Conservation (phyloP, 2,797 vertebrate genomes). For the Scleropages formosus region DNA sequence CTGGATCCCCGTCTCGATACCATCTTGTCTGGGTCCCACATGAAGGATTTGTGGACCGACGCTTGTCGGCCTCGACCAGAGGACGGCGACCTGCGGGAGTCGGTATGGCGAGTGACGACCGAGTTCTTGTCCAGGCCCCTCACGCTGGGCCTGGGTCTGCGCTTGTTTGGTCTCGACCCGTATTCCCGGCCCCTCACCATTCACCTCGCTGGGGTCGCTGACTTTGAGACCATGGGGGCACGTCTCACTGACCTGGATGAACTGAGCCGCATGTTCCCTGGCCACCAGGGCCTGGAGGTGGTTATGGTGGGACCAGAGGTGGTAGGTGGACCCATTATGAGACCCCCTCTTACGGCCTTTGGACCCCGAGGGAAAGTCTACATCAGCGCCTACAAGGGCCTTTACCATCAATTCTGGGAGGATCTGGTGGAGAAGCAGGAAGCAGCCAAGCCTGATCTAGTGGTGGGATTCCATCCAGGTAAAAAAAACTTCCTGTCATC, state of each 20-base stretch:
- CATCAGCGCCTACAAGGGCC: constrained; percentile 78
- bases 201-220: constrained; percentile 84
- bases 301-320: constrained; percentile 90
- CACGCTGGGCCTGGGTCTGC: constrained; percentile 75
- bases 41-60: constrained; percentile 80
- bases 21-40: constrained; percentile 69
- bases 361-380: constrained; percentile 73
- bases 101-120: constrained; percentile 78
- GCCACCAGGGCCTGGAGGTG: constrained; percentile 79
- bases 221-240: constrained; percentile 84
- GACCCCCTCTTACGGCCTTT: constrained; percentile 68
- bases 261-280: constrained; percentile 81
- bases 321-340: constrained; percentile 69
- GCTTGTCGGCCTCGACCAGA: constrained; percentile 74
- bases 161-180: constrained; percentile 66
- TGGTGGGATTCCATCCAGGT: constrained; percentile 93
- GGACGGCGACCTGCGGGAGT: constrained; percentile 67
- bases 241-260: constrained; percentile 81
- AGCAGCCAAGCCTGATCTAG: constrained; percentile 78
- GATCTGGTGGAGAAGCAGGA: constrained; percentile 80
- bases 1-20: constrained; percentile 65
- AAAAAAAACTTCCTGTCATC: constrained; percentile 33
- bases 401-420: constrained; percentile 95
- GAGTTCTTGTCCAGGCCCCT: constrained; percentile 83
- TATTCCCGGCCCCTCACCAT: constrained; percentile 72